Percentiles rank a stretch among this genome's conserved stretches.
Evolutionary conservation across 2,113 vertebrate species (phyloP).

Genomic region (Xiphophorus maculatus): DNA sequence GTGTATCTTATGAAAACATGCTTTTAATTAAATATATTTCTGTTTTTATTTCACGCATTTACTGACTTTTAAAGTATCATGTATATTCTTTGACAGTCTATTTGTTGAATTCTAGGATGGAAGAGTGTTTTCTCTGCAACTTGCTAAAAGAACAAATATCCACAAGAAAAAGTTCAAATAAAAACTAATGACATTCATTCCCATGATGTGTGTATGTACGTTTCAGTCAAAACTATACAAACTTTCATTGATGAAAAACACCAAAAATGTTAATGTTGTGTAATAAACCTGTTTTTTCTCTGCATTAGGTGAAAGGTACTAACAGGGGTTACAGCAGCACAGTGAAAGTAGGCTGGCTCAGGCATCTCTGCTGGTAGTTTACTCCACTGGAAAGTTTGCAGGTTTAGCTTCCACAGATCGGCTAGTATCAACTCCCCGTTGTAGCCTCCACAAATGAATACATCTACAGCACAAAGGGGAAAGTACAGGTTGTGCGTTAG

Average conservation of each 20-base stretch:
- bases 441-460: slow-evolving; percentile 96
- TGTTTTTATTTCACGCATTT: not conserved
- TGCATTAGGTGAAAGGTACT: slow-evolving; percentile 54
- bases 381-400: slow-evolving; percentile 94
- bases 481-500: not conserved
- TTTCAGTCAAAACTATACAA: not conserved
- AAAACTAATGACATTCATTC: not conserved
- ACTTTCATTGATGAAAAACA: too few species aligned
- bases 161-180: not conserved
- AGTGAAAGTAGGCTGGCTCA: slow-evolving; percentile 97
- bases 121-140: not conserved
- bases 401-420: slow-evolving; percentile 94
- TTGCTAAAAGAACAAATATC: too few species aligned
- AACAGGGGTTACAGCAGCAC: slow-evolving; percentile 96
- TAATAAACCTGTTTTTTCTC: not conserved
- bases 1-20: not conserved
- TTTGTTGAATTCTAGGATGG: not conserved
- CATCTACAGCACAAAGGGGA: slow-evolving; percentile 77
- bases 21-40: not conserved
- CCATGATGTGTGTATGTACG: not conserved
- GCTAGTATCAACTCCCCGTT: slow-evolving; percentile 94
- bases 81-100: too few species aligned
- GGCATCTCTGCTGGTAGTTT: slow-evolving; percentile 94
- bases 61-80: not conserved
- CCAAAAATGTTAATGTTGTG: not conserved